Conservation (phyloP, 2,888 invertebrate species). For the Odontomyia ornata region DNA sequence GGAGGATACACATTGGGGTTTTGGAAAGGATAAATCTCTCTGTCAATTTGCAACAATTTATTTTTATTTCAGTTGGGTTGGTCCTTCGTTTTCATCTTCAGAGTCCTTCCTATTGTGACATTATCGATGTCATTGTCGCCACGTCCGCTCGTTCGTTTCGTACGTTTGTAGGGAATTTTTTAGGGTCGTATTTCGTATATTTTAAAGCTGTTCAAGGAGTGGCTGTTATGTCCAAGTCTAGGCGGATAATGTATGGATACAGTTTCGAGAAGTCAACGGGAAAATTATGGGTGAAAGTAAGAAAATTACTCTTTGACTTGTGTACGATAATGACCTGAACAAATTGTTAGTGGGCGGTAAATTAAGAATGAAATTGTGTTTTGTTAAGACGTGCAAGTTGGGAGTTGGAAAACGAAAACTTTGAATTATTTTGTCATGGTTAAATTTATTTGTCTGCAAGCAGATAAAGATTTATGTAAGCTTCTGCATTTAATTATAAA, state of each 20-base stretch:
- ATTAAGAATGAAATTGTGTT: neutral
- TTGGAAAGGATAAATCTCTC: constrained; percentile 46
- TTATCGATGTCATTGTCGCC: constrained; percentile 36
- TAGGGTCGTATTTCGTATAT: neutral
- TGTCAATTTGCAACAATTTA: constrained; percentile 50
- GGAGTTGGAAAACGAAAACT: too few species aligned
- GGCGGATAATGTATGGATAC: neutral
- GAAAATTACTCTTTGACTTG: neutral
- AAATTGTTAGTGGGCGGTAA: neutral
- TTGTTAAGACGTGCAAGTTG: neutral
- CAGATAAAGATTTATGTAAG: too few species aligned
- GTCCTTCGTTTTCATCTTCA: constrained; percentile 26
- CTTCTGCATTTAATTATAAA: too few species aligned
- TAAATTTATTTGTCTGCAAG: too few species aligned
- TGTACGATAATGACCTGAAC: neutral
- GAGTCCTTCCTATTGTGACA: constrained; percentile 22
- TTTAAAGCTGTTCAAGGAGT: too few species aligned
- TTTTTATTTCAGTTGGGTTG: constrained; percentile 48
- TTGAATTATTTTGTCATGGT: too few species aligned
- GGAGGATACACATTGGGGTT: constrained; percentile 3
- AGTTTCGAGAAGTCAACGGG: neutral
- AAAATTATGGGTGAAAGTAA: neutral
- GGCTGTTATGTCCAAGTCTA: neutral
- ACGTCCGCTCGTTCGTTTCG: constrained; percentile 14
- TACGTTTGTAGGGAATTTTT: neutral